Evolutionary conservation across 2,888 invertebrate genomes (phyloP).

Genomic region (Caenorhabditis drosophilae): DNA sequence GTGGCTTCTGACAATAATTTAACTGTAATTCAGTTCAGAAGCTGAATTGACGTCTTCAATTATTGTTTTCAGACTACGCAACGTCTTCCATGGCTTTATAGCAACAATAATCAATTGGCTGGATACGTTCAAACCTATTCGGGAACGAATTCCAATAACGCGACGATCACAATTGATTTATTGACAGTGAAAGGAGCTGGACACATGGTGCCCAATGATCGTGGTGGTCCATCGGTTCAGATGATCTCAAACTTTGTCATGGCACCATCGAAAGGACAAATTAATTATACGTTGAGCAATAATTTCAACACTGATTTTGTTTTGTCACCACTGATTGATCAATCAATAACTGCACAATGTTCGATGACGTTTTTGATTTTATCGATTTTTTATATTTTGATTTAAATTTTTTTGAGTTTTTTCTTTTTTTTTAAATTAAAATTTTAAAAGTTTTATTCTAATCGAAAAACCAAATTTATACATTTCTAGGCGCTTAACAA

Average conservation of each 20-base stretch:
- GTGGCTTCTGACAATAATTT: slow-evolving; percentile 43
- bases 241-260: slow-evolving; percentile 41
- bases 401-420: background rate
- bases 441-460: background rate
- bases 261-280: slow-evolving; percentile 6
- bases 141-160: slow-evolving; percentile 21
- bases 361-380: background rate
- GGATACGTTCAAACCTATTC: slow-evolving; percentile 56
- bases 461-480: slow-evolving; percentile 23
- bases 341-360: background rate
- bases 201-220: slow-evolving; percentile 48
- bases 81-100: slow-evolving; percentile 47
- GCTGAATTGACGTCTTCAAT: no score
- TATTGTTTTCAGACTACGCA: slow-evolving; percentile 22
- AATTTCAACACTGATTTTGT: slow-evolving; percentile 35
- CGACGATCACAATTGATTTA: slow-evolving; percentile 51
- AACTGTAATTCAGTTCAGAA: slow-evolving; percentile 4
- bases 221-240: slow-evolving; percentile 42
- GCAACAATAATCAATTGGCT: slow-evolving; percentile 51
- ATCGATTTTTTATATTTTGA: background rate
- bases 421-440: background rate
- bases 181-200: slow-evolving; percentile 59
- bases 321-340: slow-evolving; percentile 2
- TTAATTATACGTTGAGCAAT: slow-evolving; percentile 18
- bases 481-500: slow-evolving; percentile 24